These are phyloP conservation scores for Nylanderia fulva DNA, from an alignment of 1,140 invertebrate genomes.

Conservation along the genomic window DNA sequence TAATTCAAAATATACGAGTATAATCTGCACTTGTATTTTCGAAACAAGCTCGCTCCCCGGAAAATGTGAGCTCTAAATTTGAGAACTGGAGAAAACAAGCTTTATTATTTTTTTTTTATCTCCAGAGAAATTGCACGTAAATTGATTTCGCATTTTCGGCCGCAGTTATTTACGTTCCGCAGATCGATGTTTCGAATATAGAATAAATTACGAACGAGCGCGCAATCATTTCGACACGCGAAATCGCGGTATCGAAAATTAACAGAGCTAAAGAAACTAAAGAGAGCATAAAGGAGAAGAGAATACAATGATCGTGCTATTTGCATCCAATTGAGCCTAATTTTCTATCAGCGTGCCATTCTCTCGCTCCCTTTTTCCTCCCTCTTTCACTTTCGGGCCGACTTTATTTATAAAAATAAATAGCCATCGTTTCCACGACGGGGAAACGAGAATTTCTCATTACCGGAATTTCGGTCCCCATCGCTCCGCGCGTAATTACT, in stretches of 20 bases:
- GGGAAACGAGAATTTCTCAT: constrained; percentile 59
- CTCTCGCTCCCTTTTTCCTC: not conserved
- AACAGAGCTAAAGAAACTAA: constrained; percentile 24
- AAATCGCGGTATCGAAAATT: constrained; percentile 15
- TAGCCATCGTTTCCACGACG: constrained; percentile 35
- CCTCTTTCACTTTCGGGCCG: not conserved
- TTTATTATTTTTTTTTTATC: constrained; percentile 36
- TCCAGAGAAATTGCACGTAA: constrained; percentile 4
- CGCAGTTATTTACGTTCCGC: constrained; percentile 34
- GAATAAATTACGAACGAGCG: constrained; percentile 37
- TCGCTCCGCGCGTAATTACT: constrained; percentile 43
- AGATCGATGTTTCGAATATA: constrained; percentile 10
- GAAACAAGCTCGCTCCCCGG: not conserved
- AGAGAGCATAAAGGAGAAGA: not conserved
- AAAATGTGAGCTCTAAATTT: constrained; percentile 13
- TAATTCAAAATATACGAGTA: too few relatives aligned
- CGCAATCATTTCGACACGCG: constrained; percentile 24
- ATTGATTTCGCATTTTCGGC: constrained; percentile 44
- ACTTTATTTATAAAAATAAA: constrained; percentile 51
- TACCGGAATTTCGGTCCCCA: constrained; percentile 39
- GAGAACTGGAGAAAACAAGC: not conserved
- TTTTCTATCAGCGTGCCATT: constrained; percentile 33
- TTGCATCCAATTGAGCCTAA: not conserved
- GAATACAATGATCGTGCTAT: constrained; percentile 6
- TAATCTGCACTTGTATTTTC: not conserved